Evolutionary conservation across 2,797 vertebrate species (phyloP), one percentile per base, ranked within the genome.

Genomic region (Urosaurus nigricauda): DNA sequence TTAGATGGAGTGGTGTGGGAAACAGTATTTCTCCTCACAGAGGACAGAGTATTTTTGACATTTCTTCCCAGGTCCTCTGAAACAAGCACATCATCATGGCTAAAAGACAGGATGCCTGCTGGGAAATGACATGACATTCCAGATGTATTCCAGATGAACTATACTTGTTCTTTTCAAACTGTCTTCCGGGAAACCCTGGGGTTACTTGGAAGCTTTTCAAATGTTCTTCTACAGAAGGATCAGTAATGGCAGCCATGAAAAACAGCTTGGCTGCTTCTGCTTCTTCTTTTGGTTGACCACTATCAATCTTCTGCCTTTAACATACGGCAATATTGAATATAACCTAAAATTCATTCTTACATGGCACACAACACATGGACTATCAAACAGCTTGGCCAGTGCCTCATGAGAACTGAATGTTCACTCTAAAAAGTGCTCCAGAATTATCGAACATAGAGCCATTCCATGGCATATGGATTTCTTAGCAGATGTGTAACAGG

Each of bases 141-240:
- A 71, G 51, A 87, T 80, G 51, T 73, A 81, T 80, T 81, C 86
- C 86, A 87, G 78, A 84, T 53, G 68, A 47, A 53, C 12, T 56
- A 32, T 37, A 16, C 68, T 84, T 73, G 68, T 84, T 73, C 68
- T 84, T 84, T 84, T 53, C 83, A 84, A 87, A 87, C 51, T 73
- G 35, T 56, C 35, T 81, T 87, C 70, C 37, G 40, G 37, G 63
- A 80, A 87, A 40, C 65, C 86, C 40, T 74, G 79, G 47, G 79
- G 56, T 81, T 81, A 58, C 86, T 74, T 87, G 86, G 86, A 82
- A 82, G 35, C 79, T 60, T 60, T 43, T 60, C 68, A 81, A 74
- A 11, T 37, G n/a, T 79, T 70, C n/a, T 47, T 40, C 73, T 32
- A 21, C 8, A 35, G 79, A 51, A 87, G 40, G 43, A 87, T 80